Conservation (phyloP, 2,113 vertebrate genomes). For the Corythoichthys intestinalis region DNA sequence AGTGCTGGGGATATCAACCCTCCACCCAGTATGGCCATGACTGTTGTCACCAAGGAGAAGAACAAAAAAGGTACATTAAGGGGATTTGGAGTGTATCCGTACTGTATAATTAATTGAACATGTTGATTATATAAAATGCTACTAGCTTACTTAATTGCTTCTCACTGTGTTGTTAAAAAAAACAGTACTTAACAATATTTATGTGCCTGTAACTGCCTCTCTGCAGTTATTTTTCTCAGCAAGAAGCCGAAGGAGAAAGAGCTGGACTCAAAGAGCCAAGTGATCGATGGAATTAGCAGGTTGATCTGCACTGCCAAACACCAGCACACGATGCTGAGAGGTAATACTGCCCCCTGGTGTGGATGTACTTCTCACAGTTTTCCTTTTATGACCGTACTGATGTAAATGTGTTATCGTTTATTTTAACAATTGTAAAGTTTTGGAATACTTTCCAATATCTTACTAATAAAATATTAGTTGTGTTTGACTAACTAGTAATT, state of each 20-base stretch:
- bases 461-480: no score
- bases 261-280: slow-evolving; percentile 86
- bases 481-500: no score
- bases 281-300: slow-evolving; percentile 87
- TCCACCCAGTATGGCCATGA: slow-evolving; percentile 89
- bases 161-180: neutral
- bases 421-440: no score
- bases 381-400: neutral
- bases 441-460: no score
- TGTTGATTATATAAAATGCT: neutral
- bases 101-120: no score
- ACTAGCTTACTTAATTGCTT: neutral
- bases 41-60: slow-evolving; percentile 91
- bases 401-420: no score
- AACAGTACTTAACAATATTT: neutral
- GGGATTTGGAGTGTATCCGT: neutral
- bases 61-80: slow-evolving; percentile 72
- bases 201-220: neutral
- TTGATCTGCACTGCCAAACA: slow-evolving; percentile 90
- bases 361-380: neutral
- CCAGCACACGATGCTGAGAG: slow-evolving; percentile 88
- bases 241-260: slow-evolving; percentile 90
- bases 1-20: slow-evolving; percentile 80
- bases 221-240: slow-evolving; percentile 85
- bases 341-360: slow-evolving; percentile 66